These are phyloP conservation scores for Sinocyclocheilus rhinocerous DNA, from an alignment of 2,113 vertebrate species.

Conservation along the genomic window DNA sequence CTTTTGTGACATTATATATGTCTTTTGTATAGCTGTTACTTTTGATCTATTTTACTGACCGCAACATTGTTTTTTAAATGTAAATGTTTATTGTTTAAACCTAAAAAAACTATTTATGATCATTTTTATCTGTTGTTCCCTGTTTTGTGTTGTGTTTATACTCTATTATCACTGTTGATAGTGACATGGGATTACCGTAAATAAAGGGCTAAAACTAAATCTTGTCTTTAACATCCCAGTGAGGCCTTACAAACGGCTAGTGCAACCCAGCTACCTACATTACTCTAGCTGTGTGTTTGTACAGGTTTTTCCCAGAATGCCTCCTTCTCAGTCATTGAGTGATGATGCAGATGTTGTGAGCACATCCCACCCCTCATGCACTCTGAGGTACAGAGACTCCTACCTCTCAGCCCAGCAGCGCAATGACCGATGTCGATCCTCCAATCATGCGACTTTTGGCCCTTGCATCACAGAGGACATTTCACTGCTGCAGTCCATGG, in stretches of 20 bases:
- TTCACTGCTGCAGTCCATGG: constrained; percentile 79
- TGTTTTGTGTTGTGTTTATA: not conserved
- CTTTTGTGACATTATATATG: not conserved
- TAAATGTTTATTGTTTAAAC: not conserved
- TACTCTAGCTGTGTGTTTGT: not conserved
- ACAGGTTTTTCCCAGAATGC: not conserved
- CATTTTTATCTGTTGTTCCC: not conserved
- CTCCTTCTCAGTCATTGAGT: constrained; percentile 12
- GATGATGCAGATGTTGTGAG: constrained; percentile 57
- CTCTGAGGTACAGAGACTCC: constrained; percentile 78
- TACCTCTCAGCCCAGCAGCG: constrained; percentile 83
- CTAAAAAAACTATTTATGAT: not conserved
- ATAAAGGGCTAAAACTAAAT: not conserved
- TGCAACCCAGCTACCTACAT: not conserved
- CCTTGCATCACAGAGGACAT: constrained; percentile 66
- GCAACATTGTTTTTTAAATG: not conserved
- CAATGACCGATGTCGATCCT: constrained; percentile 65
- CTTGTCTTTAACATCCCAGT: not conserved
- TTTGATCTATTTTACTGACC: not conserved
- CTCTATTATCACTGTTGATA: not conserved
- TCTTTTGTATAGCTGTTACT: not conserved
- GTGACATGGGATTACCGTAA: not conserved
- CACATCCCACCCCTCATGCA: constrained; percentile 30
- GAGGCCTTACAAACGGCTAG: not conserved
- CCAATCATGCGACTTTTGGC: constrained; percentile 63